phyloP scores from a whole-genome alignment of 30 jellyfish, hydroid and myxozoan genomes.

The Nemopilema nomurai region DNA sequence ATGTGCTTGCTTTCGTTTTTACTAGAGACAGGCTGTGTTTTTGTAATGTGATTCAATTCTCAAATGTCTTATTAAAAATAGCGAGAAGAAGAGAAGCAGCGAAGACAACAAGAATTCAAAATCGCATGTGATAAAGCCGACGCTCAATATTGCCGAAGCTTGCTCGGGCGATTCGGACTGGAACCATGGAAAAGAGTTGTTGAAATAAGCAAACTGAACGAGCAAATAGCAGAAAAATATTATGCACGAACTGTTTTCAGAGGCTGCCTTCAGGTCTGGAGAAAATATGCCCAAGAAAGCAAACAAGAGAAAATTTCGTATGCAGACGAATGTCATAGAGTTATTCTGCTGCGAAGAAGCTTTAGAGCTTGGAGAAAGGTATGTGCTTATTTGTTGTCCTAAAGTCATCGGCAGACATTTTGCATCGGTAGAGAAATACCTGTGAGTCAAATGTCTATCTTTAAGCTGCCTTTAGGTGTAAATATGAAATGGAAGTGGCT shows the following conservation, averaged over 20 bases:
- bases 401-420: too few species aligned
- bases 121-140: conserved; percentile 50
- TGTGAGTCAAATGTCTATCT: too few species aligned
- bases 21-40: neutral
- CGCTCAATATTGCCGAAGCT: conserved; percentile 31
- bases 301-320: conserved; percentile 10
- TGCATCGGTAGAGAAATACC: too few species aligned
- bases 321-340: conserved; percentile 62
- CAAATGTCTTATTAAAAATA: conserved; percentile 3
- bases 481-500: too few species aligned
- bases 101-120: conserved; percentile 57
- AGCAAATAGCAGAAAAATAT: conserved; percentile 63
- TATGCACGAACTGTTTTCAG: conserved; percentile 29
- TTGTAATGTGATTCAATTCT: neutral
- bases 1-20: neutral
- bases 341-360: conserved; percentile 63
- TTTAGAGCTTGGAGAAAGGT: conserved; percentile 76
- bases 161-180: conserved; percentile 69
- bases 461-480: too few species aligned
- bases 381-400: too few species aligned
- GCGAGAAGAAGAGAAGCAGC: conserved; percentile 77
- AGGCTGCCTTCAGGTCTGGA: conserved; percentile 54
- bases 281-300: conserved; percentile 37
- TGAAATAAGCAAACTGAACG: conserved; percentile 44
- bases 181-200: conserved; percentile 83